phyloP scores from a whole-genome alignment of 2,797 vertebrate genomes.

The Syncerus caffer region DNA sequence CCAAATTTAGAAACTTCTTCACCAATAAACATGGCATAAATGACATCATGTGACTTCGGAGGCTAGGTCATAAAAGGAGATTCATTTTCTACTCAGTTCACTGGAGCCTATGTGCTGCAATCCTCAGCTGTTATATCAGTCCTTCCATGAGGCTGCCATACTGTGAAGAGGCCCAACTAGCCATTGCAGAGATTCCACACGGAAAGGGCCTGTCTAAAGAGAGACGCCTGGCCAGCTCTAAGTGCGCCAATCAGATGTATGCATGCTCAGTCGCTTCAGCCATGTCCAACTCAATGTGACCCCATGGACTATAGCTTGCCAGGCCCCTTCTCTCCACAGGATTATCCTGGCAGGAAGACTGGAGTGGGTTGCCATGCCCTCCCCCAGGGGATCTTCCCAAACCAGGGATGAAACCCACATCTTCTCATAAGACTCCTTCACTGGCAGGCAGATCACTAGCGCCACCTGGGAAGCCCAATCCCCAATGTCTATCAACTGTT shows the following conservation, averaged over 20 bases:
- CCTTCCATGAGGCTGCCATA: background rate
- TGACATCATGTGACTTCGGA: background rate
- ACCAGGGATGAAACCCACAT: background rate
- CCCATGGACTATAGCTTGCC: background rate
- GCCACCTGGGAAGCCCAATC: background rate
- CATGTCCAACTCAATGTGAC: background rate
- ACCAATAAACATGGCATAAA: background rate
- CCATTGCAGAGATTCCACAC: fast-evolving
- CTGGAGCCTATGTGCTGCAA: background rate
- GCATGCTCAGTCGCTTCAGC: background rate
- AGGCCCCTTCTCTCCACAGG: background rate
- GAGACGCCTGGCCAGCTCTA: background rate
- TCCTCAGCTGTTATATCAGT: background rate
- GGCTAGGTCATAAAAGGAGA: background rate
- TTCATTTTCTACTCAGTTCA: background rate
- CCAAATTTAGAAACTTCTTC: background rate
- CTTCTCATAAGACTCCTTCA: background rate
- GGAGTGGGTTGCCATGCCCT: background rate
- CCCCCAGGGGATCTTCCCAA: background rate
- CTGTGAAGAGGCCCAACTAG: background rate
- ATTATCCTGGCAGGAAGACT: background rate
- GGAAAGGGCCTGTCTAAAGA: background rate
- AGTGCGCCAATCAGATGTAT: background rate
- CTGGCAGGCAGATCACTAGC: background rate
- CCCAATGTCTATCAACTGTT: too few relatives aligned